Evolutionary conservation across 2,113 vertebrate genomes (phyloP), one percentile per base, ranked within the genome.

Genomic region (Chaenogobius annularis): DNA sequence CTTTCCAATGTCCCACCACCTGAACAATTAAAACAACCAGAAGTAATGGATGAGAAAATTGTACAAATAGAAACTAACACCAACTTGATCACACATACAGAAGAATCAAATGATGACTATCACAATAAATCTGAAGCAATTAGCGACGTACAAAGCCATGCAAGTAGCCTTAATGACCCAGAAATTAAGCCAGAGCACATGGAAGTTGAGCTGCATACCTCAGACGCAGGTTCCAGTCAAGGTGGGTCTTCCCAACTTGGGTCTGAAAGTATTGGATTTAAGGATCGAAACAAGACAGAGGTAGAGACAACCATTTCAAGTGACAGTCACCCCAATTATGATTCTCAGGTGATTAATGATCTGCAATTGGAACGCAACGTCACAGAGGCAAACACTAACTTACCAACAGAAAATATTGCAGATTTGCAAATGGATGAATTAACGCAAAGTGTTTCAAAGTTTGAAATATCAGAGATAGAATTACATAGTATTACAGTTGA

Each of bases 21-120:
- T 71, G 71, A 74, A 67, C n/a, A 52, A 62, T 23, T 64, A 82
- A 19, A 50, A n/a, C 10, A 67, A 47, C 31, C 35, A 11, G 67
- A 66, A 13, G 20, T 72, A 26, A 43, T 48, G 50, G n/a, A 15
- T 69, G 50, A 65, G 23, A n/a, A 69, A 26, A 23, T 23, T 44
- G 68, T 37, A 20, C 22, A 23, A 40, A 70, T 22, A 17, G 47
- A 13, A 66, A 54, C 17, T 50, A 37, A 11, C n/a, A 37, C 59
- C 12, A 22, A 22, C 23, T 65, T 23, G 1, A 47, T 26, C 14
- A 59, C 14, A 47, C 17, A 47, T 23, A 35, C 12, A 35, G 35
- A 48, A 52, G 54, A 62, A 61, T 50, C 12, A 62, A n/a, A 69
- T 13, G 10, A 61, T 22, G 71, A 44, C 40, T 67, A 78, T 70